Percentiles rank a stretch among this genome's conserved stretches.
phyloP scores from a whole-genome alignment of 2,113 vertebrate species.

The Nycticebus coucang region DNA sequence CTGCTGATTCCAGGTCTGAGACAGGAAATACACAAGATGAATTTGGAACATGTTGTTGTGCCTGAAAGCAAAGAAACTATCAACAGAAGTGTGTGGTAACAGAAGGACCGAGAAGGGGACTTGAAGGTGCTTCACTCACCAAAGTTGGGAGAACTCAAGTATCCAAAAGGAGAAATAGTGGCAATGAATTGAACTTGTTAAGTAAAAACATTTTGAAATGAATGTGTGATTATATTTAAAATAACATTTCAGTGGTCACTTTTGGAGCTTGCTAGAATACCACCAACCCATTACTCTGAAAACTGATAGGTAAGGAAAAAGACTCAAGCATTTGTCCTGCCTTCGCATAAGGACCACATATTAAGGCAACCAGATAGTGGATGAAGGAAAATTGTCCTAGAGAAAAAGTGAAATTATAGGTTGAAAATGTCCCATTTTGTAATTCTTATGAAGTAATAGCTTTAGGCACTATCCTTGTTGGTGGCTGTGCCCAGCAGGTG shows the following conservation, averaged over 20 bases:
- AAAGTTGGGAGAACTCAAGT: background rate
- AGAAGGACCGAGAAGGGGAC: background rate
- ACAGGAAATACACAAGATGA: background rate
- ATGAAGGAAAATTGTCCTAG: background rate
- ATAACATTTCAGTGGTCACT: background rate
- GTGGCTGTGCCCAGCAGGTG: background rate
- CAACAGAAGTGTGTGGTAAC: background rate
- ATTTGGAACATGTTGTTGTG: background rate
- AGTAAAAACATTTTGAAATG: conserved; percentile 13
- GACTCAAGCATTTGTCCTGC: background rate
- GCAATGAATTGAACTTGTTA: background rate
- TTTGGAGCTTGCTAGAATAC: background rate
- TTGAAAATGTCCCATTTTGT: background rate
- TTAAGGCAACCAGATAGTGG: background rate
- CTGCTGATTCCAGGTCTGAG: conserved; percentile 47
- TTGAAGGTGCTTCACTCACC: background rate
- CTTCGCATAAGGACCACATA: background rate
- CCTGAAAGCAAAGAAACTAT: background rate
- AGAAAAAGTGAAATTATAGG: background rate
- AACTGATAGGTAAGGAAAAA: background rate
- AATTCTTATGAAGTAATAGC: background rate
- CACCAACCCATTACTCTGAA: background rate
- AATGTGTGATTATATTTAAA: conserved; percentile 4
- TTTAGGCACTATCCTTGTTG: background rate
- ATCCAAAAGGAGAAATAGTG: background rate